phyloP scores from a whole-genome alignment of 1,140 invertebrate species.

The Bombus consobrinus region DNA sequence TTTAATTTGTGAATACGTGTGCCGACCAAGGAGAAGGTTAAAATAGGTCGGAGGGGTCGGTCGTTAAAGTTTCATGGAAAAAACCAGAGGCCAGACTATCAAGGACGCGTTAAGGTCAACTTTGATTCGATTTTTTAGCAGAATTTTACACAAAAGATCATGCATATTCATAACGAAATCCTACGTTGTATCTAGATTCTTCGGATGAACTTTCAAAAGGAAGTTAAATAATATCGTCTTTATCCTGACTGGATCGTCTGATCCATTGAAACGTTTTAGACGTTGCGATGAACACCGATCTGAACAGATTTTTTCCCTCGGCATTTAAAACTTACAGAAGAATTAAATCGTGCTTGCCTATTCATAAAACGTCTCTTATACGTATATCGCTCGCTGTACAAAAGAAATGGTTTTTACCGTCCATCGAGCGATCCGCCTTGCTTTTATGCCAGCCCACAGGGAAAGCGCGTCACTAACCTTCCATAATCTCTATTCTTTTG shows the following conservation, averaged over 20 bases:
- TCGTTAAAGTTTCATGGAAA: not conserved
- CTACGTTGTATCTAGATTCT: not conserved
- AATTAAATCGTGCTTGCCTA: conserved; percentile 31
- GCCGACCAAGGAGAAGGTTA: not conserved
- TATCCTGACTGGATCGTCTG: not conserved
- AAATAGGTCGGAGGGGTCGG: not conserved
- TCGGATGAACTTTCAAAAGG: not conserved
- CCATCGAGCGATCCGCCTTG: conserved; percentile 29
- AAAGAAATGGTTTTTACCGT: conserved; percentile 26
- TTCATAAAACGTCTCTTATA: conserved; percentile 45
- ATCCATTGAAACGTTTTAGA: not conserved
- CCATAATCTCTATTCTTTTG: conserved; percentile 24
- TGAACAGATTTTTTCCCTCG: not conserved
- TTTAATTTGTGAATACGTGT: not conserved
- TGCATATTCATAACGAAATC: not conserved
- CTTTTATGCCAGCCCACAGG: conserved; percentile 22
- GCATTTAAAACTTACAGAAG: not conserved
- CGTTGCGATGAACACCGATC: too few relatives aligned
- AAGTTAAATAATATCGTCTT: not conserved
- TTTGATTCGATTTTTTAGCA: not conserved
- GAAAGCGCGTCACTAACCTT: not conserved
- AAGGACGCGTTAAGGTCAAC: not conserved
- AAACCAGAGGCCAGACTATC: not conserved
- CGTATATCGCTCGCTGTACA: not conserved
- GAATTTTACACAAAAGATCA: not conserved